Evolutionary conservation across 2,888 invertebrate species (phyloP).

Genomic region (Amphiduros pacificus): DNA sequence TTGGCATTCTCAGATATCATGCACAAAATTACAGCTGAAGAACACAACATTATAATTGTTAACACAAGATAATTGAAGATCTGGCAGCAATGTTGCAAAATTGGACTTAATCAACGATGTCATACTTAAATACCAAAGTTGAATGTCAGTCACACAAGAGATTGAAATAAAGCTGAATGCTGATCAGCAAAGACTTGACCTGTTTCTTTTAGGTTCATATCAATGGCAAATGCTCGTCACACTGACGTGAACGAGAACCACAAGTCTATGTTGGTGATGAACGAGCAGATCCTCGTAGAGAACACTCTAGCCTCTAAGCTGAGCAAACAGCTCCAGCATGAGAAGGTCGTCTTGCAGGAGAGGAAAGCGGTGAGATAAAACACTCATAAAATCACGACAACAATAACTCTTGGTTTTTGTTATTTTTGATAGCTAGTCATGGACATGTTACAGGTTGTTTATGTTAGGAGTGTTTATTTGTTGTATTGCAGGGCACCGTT

Average conservation of each 20-base stretch:
- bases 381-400: background rate
- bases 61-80: no score
- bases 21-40: no score
- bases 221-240: conserved; percentile 43
- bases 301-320: conserved; percentile 52
- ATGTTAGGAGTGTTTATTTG: no score
- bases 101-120: no score
- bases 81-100: background rate
- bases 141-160: no score
- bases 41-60: no score
- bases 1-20: no score
- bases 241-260: conserved; percentile 38
- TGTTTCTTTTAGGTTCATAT: conserved; percentile 48
- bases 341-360: conserved; percentile 56
- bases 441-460: no score
- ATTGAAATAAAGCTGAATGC: background rate
- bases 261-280: conserved; percentile 39
- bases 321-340: conserved; percentile 55
- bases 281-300: conserved; percentile 52
- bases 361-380: conserved; percentile 53
- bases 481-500: conserved; percentile 46
- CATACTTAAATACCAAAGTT: no score
- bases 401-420: background rate
- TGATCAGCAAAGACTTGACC: background rate
- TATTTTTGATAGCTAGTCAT: background rate